Conservation (phyloP, 2,888 invertebrate genomes). For the Heteromyza rotundicornis region DNA sequence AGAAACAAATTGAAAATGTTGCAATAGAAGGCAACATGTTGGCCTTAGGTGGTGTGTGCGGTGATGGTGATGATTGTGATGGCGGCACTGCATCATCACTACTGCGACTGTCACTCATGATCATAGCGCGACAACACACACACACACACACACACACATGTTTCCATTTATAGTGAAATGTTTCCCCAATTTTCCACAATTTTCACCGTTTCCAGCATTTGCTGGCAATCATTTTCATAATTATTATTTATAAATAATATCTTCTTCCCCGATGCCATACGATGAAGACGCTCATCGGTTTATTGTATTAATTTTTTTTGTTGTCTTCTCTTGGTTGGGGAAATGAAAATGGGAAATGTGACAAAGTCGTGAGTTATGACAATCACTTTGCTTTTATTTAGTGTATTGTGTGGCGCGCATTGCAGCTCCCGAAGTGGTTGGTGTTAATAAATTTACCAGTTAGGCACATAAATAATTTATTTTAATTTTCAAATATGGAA, state of each 20-base stretch:
- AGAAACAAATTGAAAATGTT: slow-evolving; percentile 42
- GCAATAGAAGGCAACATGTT: not conserved
- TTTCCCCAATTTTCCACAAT: not conserved
- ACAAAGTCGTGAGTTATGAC: slow-evolving; percentile 28
- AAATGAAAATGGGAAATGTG: slow-evolving; percentile 14
- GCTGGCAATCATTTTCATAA: slow-evolving; percentile 17
- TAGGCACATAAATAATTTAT: slow-evolving; percentile 43
- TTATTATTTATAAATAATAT: slow-evolving; percentile 25
- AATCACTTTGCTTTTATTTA: slow-evolving; percentile 18
- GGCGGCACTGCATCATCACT: not conserved
- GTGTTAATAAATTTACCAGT: slow-evolving; percentile 46
- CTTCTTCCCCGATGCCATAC: not conserved
- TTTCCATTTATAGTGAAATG: slow-evolving; percentile 11
- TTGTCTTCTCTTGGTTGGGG: no score
- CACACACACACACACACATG: no score
- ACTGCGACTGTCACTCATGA: slow-evolving; percentile 13
- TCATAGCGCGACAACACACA: not conserved
- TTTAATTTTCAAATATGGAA: not conserved
- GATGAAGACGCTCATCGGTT: not conserved
- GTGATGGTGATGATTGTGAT: not conserved
- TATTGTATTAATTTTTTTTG: no score
- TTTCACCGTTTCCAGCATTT: not conserved
- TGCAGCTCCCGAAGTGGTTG: no score
- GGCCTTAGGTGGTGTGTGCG: not conserved
- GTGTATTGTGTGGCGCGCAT: not conserved